phyloP scores from a whole-genome alignment of 2,113 vertebrate genomes.

The Pterocles orientalis region DNA sequence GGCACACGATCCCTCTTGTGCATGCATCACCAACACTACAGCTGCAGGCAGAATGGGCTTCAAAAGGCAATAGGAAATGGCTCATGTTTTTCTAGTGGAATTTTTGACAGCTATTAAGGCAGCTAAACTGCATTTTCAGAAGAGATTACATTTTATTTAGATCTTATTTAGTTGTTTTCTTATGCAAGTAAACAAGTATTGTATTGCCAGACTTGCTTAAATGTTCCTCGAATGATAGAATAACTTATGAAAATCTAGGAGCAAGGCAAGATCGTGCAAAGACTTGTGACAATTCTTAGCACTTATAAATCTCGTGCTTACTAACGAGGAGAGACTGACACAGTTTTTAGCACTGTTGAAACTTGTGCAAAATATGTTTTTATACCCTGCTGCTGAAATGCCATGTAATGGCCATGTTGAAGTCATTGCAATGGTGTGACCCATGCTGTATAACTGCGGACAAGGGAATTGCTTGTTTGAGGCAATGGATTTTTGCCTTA shows the following conservation, averaged over 20 bases:
- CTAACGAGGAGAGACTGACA: background rate
- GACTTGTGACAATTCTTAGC: background rate
- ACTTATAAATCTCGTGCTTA: background rate
- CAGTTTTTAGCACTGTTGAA: background rate
- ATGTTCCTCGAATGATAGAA: background rate
- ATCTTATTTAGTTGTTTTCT: slow-evolving; percentile 5
- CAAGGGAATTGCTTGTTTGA: background rate
- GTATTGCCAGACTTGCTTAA: background rate
- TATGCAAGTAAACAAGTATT: background rate
- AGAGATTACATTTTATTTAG: slow-evolving; percentile 12
- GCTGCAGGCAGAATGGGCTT: slow-evolving; percentile 7
- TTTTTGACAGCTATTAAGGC: slow-evolving; percentile 42
- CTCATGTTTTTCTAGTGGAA: background rate
- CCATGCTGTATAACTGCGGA: background rate
- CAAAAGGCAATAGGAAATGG: background rate
- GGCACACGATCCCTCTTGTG: background rate
- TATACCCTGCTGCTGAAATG: background rate
- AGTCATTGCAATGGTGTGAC: accelerated
- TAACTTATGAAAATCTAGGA: background rate
- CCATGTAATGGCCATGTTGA: background rate
- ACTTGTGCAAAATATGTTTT: background rate
- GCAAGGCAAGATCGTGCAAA: background rate
- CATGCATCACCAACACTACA: background rate
- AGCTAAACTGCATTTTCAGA: slow-evolving; percentile 27
- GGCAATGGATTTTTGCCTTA: background rate